A percentile compares a stretch with the other conserved stretches of the same genome.
Conservation (phyloP, 92 coral and sea anemone species). For the Phenganax marumi region DNA sequence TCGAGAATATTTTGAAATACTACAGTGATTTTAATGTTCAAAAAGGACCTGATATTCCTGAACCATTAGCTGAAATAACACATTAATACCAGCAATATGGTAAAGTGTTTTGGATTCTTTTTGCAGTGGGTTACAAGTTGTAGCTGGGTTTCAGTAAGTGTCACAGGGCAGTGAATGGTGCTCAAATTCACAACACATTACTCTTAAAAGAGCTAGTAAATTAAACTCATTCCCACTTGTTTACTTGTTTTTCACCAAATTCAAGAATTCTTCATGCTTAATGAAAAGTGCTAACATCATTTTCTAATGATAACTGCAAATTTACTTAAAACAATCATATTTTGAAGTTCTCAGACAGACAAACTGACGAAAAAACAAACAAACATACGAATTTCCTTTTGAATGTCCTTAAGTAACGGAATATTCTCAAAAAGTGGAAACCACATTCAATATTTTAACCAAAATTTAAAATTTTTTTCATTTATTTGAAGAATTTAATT, state of each 20-base stretch:
- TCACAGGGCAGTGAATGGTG: too few species aligned
- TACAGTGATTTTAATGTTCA: constrained; percentile 81
- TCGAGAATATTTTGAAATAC: constrained; percentile 61
- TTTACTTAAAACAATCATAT: not conserved
- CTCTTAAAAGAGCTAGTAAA: too few species aligned
- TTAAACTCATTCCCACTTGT: not conserved
- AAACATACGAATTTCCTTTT: not conserved
- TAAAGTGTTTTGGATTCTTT: not conserved
- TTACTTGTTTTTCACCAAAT: not conserved
- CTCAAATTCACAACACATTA: too few species aligned
- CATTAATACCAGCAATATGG: not conserved
- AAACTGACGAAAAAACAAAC: not conserved
- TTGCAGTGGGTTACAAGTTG: not conserved
- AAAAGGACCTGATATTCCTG: constrained; percentile 16
- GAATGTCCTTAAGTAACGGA: not conserved
- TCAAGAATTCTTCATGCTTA: not conserved
- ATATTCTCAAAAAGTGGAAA: not conserved
- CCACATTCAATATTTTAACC: too few species aligned
- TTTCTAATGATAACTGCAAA: not conserved
- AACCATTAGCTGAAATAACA: constrained; percentile 30
- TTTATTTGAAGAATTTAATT: too few species aligned
- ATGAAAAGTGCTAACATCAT: too few species aligned
- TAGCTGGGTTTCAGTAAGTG: not conserved
- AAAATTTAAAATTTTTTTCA: not conserved
- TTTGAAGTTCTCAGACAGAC: not conserved